Evolutionary conservation across 2,113 vertebrate species (phyloP), one percentile per base, ranked within the genome.

Genomic region (Glaucidium brasilianum): DNA sequence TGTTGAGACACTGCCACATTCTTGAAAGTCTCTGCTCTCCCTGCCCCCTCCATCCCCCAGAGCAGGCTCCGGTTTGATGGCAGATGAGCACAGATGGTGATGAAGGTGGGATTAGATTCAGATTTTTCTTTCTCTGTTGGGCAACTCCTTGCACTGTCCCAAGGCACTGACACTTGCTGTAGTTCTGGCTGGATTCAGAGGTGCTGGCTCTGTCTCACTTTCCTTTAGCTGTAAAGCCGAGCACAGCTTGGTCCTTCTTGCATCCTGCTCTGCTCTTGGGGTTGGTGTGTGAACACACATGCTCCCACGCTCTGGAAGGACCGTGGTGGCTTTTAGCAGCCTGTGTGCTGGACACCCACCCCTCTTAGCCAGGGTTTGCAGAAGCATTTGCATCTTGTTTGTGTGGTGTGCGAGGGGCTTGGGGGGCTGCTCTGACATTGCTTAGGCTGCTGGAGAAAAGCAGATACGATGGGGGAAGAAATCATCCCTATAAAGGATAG

Each of bases 401-500:
- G 6, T 1, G 2, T 15, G 25, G 26, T 7, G 9, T 4, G 8
- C 1, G 1, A 41, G 20, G 34, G 56, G 20, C 71, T 41, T 10
- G 0, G 1, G 73, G 50, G n/a, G 71, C 50, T 52, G 55, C 75
- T 49, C 32, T 22, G 23, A 3, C 7, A 15, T n/a, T 39, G 19
- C 34, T 58, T 23, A 3, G 4, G 35, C 30, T 73, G n/a, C 39
- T 30, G 4, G 23, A 17, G 71, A 39, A 37, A 39, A 37, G 47
- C 55, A 21, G n/a, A 21, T 23, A 8, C 1, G 22, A 25, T 21
- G 3, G 21, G 17, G 16, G 18, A 49, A 43, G 50, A 59, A 43
- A 47, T 13, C 11, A 23, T 2, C 43, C 8, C 0, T 2, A 1
- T 12, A 10, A 22, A 18, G 55, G 39, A 1, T 1, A 64, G 32